Conservation (phyloP, 1,140 invertebrate genomes). For the Aphelenchoides avenae region DNA sequence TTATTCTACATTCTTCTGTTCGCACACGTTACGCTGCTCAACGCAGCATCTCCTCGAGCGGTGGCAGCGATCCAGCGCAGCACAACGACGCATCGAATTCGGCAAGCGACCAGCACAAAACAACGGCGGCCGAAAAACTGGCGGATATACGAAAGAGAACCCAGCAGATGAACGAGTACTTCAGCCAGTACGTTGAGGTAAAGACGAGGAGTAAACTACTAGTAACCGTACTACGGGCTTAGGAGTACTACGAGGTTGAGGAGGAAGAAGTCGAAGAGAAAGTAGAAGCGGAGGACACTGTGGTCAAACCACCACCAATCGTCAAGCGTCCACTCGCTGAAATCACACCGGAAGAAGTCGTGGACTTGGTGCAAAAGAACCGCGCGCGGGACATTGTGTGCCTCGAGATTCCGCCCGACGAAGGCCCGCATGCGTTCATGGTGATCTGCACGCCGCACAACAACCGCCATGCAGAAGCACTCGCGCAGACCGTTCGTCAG, state of each 20-base stretch:
- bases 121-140: too few relatives aligned
- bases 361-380: conserved; percentile 3
- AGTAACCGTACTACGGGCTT: too few relatives aligned
- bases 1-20: too few relatives aligned
- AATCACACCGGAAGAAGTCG: conserved; percentile 10
- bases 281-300: not conserved
- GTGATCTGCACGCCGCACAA: conserved; percentile 15
- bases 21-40: too few relatives aligned
- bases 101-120: too few relatives aligned
- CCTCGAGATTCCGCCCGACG: not conserved
- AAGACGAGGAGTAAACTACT: too few relatives aligned
- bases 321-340: not conserved
- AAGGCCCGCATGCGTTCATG: conserved; percentile 3
- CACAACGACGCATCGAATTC: too few relatives aligned
- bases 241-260: conserved; percentile 17
- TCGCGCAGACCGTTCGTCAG: conserved; percentile 9
- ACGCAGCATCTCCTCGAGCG: too few relatives aligned
- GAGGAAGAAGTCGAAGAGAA: conserved; percentile 6
- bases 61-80: too few relatives aligned
- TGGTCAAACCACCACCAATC: not conserved
- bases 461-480: conserved; percentile 3
- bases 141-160: too few relatives aligned
- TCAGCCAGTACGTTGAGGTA: conserved; percentile 18
- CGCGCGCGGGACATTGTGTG: conserved; percentile 16
- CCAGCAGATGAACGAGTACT: conserved; percentile 22